These are phyloP conservation scores for Neofelis nebulosa DNA, from an alignment of 2,113 vertebrate genomes.

Conservation along the genomic window DNA sequence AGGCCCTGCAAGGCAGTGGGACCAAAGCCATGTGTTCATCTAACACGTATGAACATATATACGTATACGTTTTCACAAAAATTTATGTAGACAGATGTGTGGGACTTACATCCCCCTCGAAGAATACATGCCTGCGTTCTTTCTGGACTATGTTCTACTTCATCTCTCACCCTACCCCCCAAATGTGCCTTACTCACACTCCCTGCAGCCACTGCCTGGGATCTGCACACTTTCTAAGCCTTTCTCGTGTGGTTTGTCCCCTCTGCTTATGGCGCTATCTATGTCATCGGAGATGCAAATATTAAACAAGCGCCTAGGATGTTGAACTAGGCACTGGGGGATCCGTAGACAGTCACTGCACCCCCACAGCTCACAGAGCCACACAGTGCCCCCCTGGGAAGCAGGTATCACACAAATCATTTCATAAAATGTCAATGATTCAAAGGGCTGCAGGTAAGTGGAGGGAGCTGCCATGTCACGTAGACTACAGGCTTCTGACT, in stretches of 20 bases:
- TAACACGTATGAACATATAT: neutral
- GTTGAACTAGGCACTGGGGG: neutral
- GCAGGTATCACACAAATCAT: neutral
- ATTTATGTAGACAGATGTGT: neutral
- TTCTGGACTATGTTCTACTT: too few relatives aligned
- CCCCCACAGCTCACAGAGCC: neutral
- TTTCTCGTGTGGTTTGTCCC: neutral
- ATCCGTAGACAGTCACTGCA: neutral
- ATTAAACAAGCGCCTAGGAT: neutral
- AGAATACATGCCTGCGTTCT: neutral
- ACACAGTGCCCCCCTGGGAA: neutral
- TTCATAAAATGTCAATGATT: neutral
- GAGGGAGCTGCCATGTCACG: fast-evolving
- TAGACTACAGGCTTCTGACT: neutral
- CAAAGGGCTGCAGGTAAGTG: neutral
- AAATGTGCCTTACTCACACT: neutral
- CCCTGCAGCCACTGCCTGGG: neutral
- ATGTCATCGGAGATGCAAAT: neutral
- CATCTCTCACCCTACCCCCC: neutral
- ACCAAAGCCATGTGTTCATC: neutral
- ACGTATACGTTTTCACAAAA: neutral
- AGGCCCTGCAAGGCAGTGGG: neutral
- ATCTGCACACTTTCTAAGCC: neutral
- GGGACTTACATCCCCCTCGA: neutral
- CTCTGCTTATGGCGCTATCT: neutral